Evolutionary conservation across 2,113 vertebrate genomes (phyloP).

Genomic region (Isurus oxyrinchus): DNA sequence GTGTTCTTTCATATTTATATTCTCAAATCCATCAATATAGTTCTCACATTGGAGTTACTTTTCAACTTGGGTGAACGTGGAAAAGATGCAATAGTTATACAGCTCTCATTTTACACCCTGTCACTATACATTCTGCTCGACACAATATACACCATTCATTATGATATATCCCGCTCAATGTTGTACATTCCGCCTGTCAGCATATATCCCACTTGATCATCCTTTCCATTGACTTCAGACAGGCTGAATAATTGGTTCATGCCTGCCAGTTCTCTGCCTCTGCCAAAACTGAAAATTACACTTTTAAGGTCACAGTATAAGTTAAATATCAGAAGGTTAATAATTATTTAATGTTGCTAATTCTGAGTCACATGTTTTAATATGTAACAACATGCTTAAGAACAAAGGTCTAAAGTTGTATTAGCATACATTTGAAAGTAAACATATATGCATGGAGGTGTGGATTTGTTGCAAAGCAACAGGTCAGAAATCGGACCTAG

Average conservation of each 20-base stretch:
- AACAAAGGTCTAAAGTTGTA: background rate
- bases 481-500: background rate
- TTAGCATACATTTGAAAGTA: background rate
- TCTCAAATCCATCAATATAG: background rate
- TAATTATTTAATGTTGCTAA: background rate
- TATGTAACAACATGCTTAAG: background rate
- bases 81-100: background rate
- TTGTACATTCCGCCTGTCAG: too few relatives aligned
- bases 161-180: background rate
- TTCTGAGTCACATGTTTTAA: background rate
- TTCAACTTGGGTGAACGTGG: background rate
- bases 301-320: background rate
- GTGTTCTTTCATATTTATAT: background rate
- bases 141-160: background rate
- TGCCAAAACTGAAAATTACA: background rate
- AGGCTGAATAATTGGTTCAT: background rate
- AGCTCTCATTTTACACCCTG: background rate
- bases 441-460: background rate
- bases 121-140: background rate
- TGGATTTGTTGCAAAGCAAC: background rate
- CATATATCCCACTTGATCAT: background rate
- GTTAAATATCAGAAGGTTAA: background rate
- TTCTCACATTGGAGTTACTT: background rate
- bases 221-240: background rate
- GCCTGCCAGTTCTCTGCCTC: background rate